Evolutionary conservation across 2,797 vertebrate species (phyloP), one percentile per base, ranked within the genome.

Genomic region (Harpagifer antarcticus): DNA sequence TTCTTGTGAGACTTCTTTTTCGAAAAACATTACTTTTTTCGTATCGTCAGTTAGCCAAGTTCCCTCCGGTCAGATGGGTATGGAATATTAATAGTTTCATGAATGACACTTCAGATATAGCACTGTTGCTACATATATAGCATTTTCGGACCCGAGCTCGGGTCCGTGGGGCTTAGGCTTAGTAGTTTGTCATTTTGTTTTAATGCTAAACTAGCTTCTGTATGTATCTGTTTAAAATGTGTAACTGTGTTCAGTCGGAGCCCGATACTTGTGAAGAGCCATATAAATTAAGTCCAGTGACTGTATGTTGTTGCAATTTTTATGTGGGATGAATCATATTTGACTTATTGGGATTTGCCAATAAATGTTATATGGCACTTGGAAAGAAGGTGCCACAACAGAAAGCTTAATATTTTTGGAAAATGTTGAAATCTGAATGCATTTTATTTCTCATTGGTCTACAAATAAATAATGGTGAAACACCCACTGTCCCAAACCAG

Each of bases 381-480:
- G 76, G 72, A 86, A 84, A 47, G 77, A 88, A 57, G 76, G 14
- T 55, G 48, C 6, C 62, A 79, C 70, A 84, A 86, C 74, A 72
- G 10, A 71, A 84, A 87, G n/a, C 50, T 68, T 80, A 33, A 76
- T 82, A 80, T 76, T 65, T 58, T 50, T 58, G 76, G 85, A 87
- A 45, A 87, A 86, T 37, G 5, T 52, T 70, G 50, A 72, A 74
- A 83, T 66, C 58, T 63, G 72, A 84, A 76, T 49, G 56, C 31
- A 54, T 72, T 85, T 66, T 49, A 55, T 63, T 67, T 76, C 69
- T 90, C 63, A 73, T 75, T 61, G 19, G 63, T 70, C 56, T 81
- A 83, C 23, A 42, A 60, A 81, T 49, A 65, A 84, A 82, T 83
- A 80, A 83, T 74, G 78, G 85, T 23, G 47, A 88, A 93, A 85